Evolutionary conservation across 2,888 invertebrate genomes (phyloP).

Genomic region (Alviniconcha strummeri): DNA sequence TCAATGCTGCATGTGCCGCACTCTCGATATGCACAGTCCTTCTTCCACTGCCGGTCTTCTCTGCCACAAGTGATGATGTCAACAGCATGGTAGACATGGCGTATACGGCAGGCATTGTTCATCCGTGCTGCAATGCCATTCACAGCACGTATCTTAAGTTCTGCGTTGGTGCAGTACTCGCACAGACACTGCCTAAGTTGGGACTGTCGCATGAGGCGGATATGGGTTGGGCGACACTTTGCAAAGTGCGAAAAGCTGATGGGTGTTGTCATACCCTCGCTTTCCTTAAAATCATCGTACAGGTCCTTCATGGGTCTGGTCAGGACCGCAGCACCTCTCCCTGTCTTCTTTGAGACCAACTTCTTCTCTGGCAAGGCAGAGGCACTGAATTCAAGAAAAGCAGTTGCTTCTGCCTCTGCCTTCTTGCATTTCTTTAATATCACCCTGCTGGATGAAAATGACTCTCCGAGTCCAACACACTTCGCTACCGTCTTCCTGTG

Average conservation of each 20-base stretch:
- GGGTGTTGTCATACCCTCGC: not conserved
- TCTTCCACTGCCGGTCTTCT: no score
- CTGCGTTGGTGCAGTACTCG: constrained; percentile 3
- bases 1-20: not conserved
- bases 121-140: not conserved
- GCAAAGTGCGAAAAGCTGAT: constrained; percentile 8
- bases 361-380: not conserved
- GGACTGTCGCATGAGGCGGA: not conserved
- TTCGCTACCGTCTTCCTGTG: no score
- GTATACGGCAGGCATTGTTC: not conserved
- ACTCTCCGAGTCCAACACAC: no score
- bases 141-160: not conserved
- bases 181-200: constrained; percentile 20
- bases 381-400: no score
- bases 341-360: not conserved
- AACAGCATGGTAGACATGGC: not conserved
- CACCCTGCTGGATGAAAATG: no score
- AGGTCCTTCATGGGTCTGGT: constrained; percentile 7
- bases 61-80: not conserved
- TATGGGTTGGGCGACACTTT: constrained; percentile 4
- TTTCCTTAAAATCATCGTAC: not conserved
- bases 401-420: no score
- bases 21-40: not conserved
- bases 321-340: constrained; percentile 1
- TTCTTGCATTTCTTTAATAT: no score